Conservation (phyloP, 1,140 invertebrate genomes). For the Xylocopa sonorina region DNA sequence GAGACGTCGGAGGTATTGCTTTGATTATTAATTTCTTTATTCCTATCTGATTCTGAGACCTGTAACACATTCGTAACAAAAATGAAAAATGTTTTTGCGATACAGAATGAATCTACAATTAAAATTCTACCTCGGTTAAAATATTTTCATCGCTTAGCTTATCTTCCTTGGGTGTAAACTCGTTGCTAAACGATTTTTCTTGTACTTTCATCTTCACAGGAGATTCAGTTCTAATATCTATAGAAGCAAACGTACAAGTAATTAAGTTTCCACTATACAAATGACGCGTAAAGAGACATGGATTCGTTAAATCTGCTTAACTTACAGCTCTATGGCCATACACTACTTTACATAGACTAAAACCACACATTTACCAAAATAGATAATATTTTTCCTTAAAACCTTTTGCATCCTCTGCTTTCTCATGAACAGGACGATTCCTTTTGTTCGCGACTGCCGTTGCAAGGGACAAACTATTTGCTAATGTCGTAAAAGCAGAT, state of each 20-base stretch:
- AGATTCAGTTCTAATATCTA: slow-evolving; percentile 54
- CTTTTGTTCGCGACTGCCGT: slow-evolving; percentile 82
- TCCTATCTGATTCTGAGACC: slow-evolving; percentile 35
- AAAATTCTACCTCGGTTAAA: slow-evolving; percentile 41
- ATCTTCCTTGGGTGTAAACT: slow-evolving; percentile 28
- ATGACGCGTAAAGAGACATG: background rate
- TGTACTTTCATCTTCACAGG: slow-evolving; percentile 37
- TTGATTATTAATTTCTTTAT: slow-evolving; percentile 22
- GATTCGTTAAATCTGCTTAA: background rate
- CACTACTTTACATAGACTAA: slow-evolving; percentile 41
- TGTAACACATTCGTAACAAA: slow-evolving; percentile 28
- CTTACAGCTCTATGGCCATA: slow-evolving; percentile 35
- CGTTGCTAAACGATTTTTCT: slow-evolving; percentile 36
- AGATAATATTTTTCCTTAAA: slow-evolving; percentile 50
- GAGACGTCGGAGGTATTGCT: slow-evolving; percentile 16
- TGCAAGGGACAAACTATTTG: slow-evolving; percentile 86
- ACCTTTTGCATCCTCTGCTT: slow-evolving; percentile 66
- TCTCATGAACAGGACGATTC: slow-evolving; percentile 72
- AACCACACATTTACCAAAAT: slow-evolving; percentile 51
- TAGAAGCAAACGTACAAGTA: slow-evolving; percentile 20
- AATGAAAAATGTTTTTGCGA: background rate
- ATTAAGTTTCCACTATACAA: background rate
- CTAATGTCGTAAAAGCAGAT: slow-evolving; percentile 91
- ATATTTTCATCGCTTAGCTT: slow-evolving; percentile 13
- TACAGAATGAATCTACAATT: background rate